These are phyloP conservation scores for Eurystomus gularis DNA, from an alignment of 2,113 vertebrate genomes.

Conservation along the genomic window DNA sequence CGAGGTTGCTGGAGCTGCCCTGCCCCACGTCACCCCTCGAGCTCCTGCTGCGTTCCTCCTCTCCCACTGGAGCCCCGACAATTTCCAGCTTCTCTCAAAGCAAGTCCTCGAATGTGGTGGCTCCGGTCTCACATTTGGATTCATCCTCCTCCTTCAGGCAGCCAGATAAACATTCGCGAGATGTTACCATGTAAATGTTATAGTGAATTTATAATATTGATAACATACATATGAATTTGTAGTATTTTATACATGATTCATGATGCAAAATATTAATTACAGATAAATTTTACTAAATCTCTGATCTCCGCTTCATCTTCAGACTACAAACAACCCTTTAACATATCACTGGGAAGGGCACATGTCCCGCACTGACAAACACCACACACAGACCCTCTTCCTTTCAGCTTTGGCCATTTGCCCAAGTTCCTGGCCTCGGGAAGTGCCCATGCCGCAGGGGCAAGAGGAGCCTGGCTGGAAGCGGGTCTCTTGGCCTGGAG, in stretches of 20 bases:
- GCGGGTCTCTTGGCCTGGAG: fast-evolving
- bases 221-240: slow-evolving; percentile 24
- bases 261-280: slow-evolving; percentile 57
- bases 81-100: not conserved
- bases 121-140: not conserved
- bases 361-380: not conserved
- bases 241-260: slow-evolving; percentile 58
- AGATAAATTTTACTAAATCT: slow-evolving; percentile 21
- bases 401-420: not conserved
- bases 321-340: slow-evolving; percentile 33
- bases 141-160: not conserved
- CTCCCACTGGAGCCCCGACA: not conserved
- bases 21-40: fast-evolving
- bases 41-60: not conserved
- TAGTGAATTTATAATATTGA: slow-evolving; percentile 1
- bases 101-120: not conserved
- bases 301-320: not conserved
- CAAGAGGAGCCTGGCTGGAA: not conserved
- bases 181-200: not conserved
- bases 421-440: fast-evolving
- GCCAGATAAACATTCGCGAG: not conserved
- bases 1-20: not conserved
- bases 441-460: not conserved
- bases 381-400: not conserved
- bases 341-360: not conserved